phyloP scores from a whole-genome alignment of 2,113 vertebrate genomes.

The Oncorhynchus clarkii region DNA sequence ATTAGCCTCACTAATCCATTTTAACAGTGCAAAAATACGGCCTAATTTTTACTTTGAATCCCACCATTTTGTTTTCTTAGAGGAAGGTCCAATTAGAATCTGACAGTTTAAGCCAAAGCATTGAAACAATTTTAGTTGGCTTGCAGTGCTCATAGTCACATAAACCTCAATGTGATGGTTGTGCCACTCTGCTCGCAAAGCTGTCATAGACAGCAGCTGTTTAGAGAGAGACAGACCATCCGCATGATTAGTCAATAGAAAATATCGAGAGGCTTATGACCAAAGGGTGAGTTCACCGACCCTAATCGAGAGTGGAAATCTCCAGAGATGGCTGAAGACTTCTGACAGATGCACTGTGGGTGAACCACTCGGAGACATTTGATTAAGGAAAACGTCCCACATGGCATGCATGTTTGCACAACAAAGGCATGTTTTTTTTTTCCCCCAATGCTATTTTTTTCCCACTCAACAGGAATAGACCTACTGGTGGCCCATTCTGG shows the following conservation, averaged over 20 bases:
- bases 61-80: no score
- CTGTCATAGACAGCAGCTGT: no score
- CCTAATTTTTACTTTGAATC: no score
- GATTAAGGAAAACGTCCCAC: background rate
- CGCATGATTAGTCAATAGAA: no score
- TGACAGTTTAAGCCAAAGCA: background rate
- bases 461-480: conserved; percentile 32
- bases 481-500: conserved; percentile 43
- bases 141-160: background rate
- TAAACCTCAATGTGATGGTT: background rate
- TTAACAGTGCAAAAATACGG: no score
- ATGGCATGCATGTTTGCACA: conserved; percentile 1
- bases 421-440: conserved; percentile 5
- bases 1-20: no score
- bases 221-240: no score
- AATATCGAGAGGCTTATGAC: no score
- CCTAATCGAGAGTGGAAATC: background rate
- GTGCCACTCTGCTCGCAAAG: no score
- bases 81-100: no score
- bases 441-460: conserved; percentile 21
- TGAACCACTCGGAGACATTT: background rate
- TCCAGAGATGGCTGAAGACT: background rate
- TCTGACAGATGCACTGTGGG: conserved; percentile 8
- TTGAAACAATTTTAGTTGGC: background rate
- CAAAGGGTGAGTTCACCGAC: background rate